phyloP scores from a whole-genome alignment of 2,113 vertebrate species.

The Boleophthalmus pectinirostris region DNA sequence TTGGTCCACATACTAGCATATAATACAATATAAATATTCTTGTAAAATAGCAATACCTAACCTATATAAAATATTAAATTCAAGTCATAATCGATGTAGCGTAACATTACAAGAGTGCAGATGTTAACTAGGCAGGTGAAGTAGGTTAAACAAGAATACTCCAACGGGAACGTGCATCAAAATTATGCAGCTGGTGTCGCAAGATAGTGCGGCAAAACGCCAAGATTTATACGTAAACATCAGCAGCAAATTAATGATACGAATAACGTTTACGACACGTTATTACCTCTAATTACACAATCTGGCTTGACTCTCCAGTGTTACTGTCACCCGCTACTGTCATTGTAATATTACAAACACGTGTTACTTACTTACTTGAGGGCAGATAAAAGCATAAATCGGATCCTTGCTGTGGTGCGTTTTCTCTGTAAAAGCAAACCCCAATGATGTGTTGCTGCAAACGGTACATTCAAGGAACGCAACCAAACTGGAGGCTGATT shows the following conservation, averaged over 20 bases:
- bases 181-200: neutral
- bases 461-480: constrained; percentile 5
- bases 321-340: neutral
- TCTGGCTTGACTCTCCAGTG: neutral
- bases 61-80: no score
- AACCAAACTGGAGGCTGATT: constrained; percentile 57
- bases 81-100: no score
- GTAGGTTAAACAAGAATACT: no score
- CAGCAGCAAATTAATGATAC: neutral
- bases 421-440: neutral
- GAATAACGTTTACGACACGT: neutral
- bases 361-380: constrained; percentile 9
- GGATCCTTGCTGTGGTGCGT: neutral
- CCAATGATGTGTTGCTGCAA: neutral
- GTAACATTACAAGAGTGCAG: neutral
- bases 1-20: neutral
- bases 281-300: neutral
- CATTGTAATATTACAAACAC: neutral
- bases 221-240: neutral
- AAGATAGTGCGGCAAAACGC: neutral
- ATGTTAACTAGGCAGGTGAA: neutral
- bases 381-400: neutral
- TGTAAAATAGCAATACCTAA: no score
- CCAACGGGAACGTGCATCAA: neutral
- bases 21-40: no score